Evolutionary conservation across 2,113 vertebrate genomes (phyloP), one percentile per base, ranked within the genome.

Genomic region (Hiodon alosoides): DNA sequence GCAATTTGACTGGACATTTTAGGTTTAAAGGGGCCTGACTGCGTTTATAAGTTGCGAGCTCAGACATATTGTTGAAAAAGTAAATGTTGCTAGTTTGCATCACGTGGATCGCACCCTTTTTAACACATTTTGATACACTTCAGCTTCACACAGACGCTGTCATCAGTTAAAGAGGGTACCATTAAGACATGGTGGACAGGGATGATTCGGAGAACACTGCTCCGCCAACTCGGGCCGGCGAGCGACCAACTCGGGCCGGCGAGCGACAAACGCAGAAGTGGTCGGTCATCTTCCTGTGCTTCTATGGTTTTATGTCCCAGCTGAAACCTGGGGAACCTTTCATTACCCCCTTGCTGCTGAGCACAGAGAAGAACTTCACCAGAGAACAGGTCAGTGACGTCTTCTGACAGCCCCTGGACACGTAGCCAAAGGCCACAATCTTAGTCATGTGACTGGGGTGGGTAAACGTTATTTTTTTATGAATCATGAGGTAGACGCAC

Each of bases 251-350:
- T 11, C 31, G 11, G 1, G n/a, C 2, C n/a, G 55, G 0, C 7
- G 68, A 78, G 3, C 62, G 76, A 48, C 68, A 53, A 8, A 81
- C 86, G 8, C 92, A 91, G 92, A 88, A 83, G 16, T 86, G 83
- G 80, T 86, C 93, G 0, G 92, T 95, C 3, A 72, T 84, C 55
- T 95, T 88, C 71, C 83, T 97, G 60, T 97, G 95, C 72, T 88
- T 95, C 78, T 97, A 92, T 0, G 95, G 95, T 57, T 97, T 97
- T 80, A 89, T 96, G 93, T 67, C 83, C 0, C 93, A 94, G 57
- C 77, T 96, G 47, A 91, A 90, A 68, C 95, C 95, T 0, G 94
- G 94, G 1, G 95, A 96, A 78, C 87, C 94, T 11, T 97, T 97
- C 83, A 93, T 96, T 60, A 96, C 94, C 0, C 95, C 95, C 0